These are phyloP conservation scores for honey bee (Apis mellifera) DNA, from an alignment of 1,140 invertebrate species.

Conservation along the genomic window Amel_HAv3.1 CM009941.2:16149501-16150000, in stretches of 20 bases:
- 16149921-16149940: neutral
- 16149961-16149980: slow-evolving; percentile 61
- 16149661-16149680: slow-evolving; percentile 46
- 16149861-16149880: neutral
- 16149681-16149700: neutral
- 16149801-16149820: neutral
- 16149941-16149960: slow-evolving; percentile 39
- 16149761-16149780: too few species aligned
- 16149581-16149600: too few species aligned
- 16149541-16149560: slow-evolving; percentile 2
- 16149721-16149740: too few species aligned
- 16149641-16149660: neutral
- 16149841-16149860: neutral
- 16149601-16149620: too few species aligned
- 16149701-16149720: too few species aligned
- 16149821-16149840: neutral
- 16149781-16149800: neutral
- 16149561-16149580: too few species aligned
- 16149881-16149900: slow-evolving; percentile 14
- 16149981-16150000: slow-evolving; percentile 60
- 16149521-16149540: slow-evolving; percentile 27
- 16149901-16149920: neutral
- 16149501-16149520: neutral
- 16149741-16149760: too few species aligned
- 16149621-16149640: too few species aligned